phyloP scores from a whole-genome alignment of 2,797 vertebrate genomes.

The Xenopus petersii region DNA sequence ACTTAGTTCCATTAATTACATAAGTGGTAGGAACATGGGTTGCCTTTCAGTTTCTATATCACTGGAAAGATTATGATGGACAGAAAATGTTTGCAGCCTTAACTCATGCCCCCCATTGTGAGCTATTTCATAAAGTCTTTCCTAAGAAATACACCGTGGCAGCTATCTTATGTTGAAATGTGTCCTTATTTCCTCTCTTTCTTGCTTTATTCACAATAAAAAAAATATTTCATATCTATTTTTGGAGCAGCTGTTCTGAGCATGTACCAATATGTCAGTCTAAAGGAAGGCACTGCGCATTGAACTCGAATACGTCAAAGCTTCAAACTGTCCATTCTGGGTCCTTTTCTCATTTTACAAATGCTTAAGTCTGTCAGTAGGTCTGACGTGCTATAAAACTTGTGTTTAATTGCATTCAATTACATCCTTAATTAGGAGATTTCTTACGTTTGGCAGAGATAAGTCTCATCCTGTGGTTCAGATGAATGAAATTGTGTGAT shows the following conservation, averaged over 20 bases:
- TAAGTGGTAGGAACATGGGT: too few relatives aligned
- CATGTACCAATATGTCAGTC: background rate
- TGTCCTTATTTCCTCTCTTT: too few relatives aligned
- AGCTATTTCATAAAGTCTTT: too few relatives aligned
- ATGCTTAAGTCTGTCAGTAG: background rate
- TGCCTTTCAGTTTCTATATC: too few relatives aligned
- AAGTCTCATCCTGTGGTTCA: background rate
- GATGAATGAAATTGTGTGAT: background rate
- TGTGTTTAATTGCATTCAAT: background rate
- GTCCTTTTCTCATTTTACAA: background rate
- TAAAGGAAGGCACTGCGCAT: background rate
- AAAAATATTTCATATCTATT: too few relatives aligned
- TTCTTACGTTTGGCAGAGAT: background rate
- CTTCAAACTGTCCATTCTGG: background rate
- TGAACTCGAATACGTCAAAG: background rate
- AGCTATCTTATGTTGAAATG: too few relatives aligned
- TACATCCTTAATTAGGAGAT: background rate
- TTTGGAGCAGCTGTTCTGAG: background rate
- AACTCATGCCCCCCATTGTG: too few relatives aligned
- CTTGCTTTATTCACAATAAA: too few relatives aligned
- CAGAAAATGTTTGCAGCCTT: too few relatives aligned
- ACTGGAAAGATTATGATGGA: too few relatives aligned
- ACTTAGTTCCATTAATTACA: too few relatives aligned
- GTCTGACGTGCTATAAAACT: background rate
- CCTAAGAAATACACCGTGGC: too few relatives aligned